phyloP scores from a whole-genome alignment of 2,888 invertebrate species.

The Galerucella nymphaeae region DNA sequence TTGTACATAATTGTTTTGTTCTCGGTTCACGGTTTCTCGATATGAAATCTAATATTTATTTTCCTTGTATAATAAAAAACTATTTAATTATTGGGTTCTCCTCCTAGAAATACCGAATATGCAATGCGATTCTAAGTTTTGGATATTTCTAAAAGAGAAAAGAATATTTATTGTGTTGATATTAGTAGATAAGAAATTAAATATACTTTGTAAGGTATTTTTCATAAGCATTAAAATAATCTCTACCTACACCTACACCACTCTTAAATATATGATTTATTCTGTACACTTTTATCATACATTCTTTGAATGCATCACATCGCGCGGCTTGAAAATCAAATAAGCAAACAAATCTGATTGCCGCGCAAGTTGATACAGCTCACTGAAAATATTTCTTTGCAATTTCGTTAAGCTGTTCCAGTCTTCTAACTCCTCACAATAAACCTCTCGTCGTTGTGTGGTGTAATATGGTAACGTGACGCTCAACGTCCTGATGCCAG shows the following conservation, averaged over 20 bases:
- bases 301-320: background rate
- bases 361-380: constrained; percentile 39
- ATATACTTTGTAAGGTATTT: too few relatives aligned
- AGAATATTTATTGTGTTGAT: too few relatives aligned
- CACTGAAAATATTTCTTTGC: constrained; percentile 52
- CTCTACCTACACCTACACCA: background rate
- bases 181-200: too few relatives aligned
- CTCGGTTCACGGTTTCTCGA: too few relatives aligned
- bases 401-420: constrained; percentile 54
- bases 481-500: constrained; percentile 43
- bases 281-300: too few relatives aligned
- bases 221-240: background rate
- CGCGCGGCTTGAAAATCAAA: constrained; percentile 43
- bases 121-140: too few relatives aligned
- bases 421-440: constrained; percentile 51
- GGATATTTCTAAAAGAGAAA: too few relatives aligned
- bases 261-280: background rate
- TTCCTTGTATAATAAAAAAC: too few relatives aligned
- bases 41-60: too few relatives aligned
- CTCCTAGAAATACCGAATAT: too few relatives aligned
- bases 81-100: too few relatives aligned
- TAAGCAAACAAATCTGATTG: constrained; percentile 45
- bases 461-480: constrained; percentile 30
- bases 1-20: too few relatives aligned
- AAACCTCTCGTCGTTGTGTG: constrained; percentile 35